phyloP scores from a whole-genome alignment of 1,140 invertebrate species.

The Zaprionus davidi region DNA sequence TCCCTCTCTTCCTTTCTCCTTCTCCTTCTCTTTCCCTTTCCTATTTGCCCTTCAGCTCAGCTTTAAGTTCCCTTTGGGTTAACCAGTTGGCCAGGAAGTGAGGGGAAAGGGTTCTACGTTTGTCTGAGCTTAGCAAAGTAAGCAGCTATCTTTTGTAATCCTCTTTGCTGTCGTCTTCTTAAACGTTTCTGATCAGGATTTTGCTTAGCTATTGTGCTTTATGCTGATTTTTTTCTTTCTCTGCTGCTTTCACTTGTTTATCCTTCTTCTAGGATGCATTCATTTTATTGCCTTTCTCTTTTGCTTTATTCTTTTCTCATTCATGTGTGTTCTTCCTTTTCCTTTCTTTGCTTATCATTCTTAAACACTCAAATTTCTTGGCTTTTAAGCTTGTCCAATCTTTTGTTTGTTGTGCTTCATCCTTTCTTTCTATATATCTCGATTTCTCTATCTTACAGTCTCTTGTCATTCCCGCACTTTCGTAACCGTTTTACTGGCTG shows the following conservation, averaged over 20 bases:
- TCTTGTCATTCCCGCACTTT: neutral
- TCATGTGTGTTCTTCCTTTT: too few species aligned
- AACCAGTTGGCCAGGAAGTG: neutral
- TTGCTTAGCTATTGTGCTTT: neutral
- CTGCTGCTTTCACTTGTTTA: neutral
- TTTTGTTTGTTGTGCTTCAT: neutral
- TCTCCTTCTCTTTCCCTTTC: neutral
- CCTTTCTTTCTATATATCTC: neutral
- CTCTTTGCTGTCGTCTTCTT: neutral
- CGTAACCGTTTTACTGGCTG: neutral
- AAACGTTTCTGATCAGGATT: neutral
- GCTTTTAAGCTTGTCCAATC: neutral
- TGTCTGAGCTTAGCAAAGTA: too few species aligned
- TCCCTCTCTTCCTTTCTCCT: neutral
- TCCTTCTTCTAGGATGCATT: neutral
- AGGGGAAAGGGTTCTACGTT: too few species aligned
- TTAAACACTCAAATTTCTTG: neutral
- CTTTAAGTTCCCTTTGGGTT: neutral
- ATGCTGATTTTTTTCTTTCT: neutral
- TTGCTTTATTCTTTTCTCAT: neutral
- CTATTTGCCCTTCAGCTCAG: neutral
- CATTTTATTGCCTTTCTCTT: neutral
- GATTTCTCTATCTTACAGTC: neutral
- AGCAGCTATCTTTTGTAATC: neutral
- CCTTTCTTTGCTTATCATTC: neutral